Base-by-base conservation (phyloP, 2,888 invertebrate species). In the Flexamia atlantica region DNA sequence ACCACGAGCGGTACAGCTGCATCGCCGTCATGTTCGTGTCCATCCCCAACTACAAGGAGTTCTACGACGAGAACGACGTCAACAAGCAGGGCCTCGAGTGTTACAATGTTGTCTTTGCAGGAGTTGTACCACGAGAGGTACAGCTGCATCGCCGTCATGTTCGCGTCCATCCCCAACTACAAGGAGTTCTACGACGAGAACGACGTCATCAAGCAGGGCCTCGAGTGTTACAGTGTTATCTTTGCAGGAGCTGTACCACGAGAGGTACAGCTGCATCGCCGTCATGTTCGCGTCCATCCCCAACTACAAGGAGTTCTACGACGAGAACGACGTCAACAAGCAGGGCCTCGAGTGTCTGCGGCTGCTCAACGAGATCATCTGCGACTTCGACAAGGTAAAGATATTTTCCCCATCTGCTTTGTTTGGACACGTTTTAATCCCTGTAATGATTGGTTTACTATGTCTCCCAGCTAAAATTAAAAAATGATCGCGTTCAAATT, bases 201-300 rank as follows among this genome's bases (percentile, higher is more conserved):
- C n/a, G 98, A 98, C 89, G 97, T 98, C 86, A 98, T 97, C 89
- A 97, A 98, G 88, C 98, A 99, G 90, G 98, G 98, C 0, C 91
- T 99, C 53, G 57, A 57, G 57, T 57, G 99, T 89, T 91, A 99
- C 85, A 91, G 17, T 50, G 50, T 50, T 9, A n/a, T 50, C 4
- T 50, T 9, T 50, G 88, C 93, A 98, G 92, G 98, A 98, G 86
- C 91, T 99, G 0, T 99, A 99, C 90, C 98, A 98, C 90, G 97
- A 99, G 90, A 93, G 97, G 60, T 99, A 99, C 90, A 95, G 95
- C 20, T 95, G 96, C 88, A 97, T 99, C 84, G 97, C 97, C 0
- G 99, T 99, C 9, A 98, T 99, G 98, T 99, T 99, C 90, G 98
- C 99, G 0, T 98, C 98, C 0, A 99, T 99, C 88, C 98, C 99